These are phyloP conservation scores for Junco hyemalis DNA, from an alignment of 2,113 vertebrate species.

Conservation along the genomic window DNA sequence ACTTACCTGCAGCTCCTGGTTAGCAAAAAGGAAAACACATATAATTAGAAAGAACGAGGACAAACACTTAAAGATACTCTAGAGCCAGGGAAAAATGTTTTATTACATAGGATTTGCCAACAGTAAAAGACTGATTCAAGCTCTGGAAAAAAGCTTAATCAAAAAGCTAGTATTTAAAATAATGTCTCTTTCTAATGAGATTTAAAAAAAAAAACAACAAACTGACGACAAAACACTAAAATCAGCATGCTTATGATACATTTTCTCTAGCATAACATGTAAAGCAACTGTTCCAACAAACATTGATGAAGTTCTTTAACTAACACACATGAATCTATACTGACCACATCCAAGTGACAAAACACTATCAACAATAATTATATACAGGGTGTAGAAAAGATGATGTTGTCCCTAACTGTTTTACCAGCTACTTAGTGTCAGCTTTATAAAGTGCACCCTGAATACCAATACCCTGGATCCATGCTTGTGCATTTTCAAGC, in stretches of 20 bases:
- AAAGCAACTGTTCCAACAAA: conserved; percentile 69
- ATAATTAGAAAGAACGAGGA: conserved; percentile 88
- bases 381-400: background rate
- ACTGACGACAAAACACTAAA: conserved; percentile 73
- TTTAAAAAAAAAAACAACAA: conserved; percentile 31
- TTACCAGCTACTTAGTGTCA: background rate
- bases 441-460: background rate
- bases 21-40: conserved; percentile 93
- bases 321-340: conserved; percentile 65
- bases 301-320: conserved; percentile 45
- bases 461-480: background rate
- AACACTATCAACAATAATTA: conserved; percentile 48
- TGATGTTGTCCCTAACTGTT: background rate
- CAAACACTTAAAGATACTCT: conserved; percentile 80
- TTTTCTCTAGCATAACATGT: conserved; percentile 37
- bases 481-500: background rate
- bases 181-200: conserved; percentile 40
- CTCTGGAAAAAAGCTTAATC: conserved; percentile 69
- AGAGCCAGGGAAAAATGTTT: conserved; percentile 70
- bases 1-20: conserved; percentile 99
- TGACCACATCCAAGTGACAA: conserved; percentile 67
- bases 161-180: conserved; percentile 51
- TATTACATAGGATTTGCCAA: conserved; percentile 69
- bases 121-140: conserved; percentile 80
- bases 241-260: conserved; percentile 71